Evolutionary conservation across 2,888 invertebrate species (phyloP), one percentile per base, ranked within the genome.

Genomic region (Allacma fusca): DNA sequence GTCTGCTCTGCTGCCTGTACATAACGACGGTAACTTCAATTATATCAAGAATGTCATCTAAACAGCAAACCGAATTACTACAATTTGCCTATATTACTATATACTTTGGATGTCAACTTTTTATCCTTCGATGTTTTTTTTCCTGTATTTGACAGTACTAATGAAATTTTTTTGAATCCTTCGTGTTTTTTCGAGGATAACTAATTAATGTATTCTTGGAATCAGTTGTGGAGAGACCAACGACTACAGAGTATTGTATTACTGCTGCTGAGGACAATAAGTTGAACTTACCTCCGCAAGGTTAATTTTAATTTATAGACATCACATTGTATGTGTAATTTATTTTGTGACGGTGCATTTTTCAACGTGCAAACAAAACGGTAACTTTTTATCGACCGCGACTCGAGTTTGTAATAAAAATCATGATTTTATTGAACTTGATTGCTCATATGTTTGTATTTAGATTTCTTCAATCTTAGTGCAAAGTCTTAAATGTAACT

Each of bases 11-110:
- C 50, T 44, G 21, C 23, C 23, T 12, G 21, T 59, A 19, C 65
- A 59, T 29, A 79, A 78, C 43, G 79, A 79, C 26, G 78, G 77
- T 29, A 79, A 79, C 59, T 79, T 78, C 57, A 79, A 79, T 71
- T 79, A 79, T 50, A 43, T 78, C 43, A 75, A 77, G 40, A 64
- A 62, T 24, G 62, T 62, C 62, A 62, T 62, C 62, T 62, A n/a
- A 50, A 19, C 5, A 50, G 19, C 19, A 16, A 50, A 19, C 9
- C 19, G 62, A 21, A 62, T 62, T 4, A 62, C 7, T 24, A 5
- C 26, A 9, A 23, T 62, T n/a, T 23, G 12, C 12, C 62, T 24
- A 24, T 62, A 62, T 62, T 23, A 4, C 16, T 23, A 62, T n/a
- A 62, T 62, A 62, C n/a, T 9, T 62, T 59, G 7, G n/a, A 57